Conservation (phyloP, 2,888 invertebrate genomes). For the Xanthia togata region DNA sequence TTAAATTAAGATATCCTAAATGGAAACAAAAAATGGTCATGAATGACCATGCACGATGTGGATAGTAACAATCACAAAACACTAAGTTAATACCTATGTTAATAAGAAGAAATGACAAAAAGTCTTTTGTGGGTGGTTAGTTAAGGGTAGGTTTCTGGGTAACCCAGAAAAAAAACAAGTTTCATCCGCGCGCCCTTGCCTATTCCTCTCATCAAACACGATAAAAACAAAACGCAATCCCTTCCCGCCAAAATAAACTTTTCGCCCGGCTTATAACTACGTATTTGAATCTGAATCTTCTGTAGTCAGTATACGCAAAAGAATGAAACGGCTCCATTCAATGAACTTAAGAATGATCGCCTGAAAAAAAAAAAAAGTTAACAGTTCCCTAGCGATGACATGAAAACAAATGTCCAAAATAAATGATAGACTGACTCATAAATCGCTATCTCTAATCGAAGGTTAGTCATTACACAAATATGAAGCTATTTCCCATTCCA, state of each 20-base stretch:
- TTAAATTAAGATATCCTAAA: no score
- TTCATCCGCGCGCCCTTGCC: no score
- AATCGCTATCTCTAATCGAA: neutral
- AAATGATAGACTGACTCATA: constrained; percentile 12
- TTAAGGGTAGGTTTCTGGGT: neutral
- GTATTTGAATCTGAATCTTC: neutral
- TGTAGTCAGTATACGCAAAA: neutral
- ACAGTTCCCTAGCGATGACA: neutral
- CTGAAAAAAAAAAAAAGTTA: no score
- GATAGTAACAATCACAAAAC: neutral
- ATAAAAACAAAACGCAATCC: no score
- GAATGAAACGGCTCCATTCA: neutral
- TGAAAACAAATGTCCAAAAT: constrained; percentile 7
- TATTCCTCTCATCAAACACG: no score
- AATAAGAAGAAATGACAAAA: neutral
- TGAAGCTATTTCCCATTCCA: no score
- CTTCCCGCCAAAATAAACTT: no score
- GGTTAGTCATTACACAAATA: neutral
- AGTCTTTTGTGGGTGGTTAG: no score
- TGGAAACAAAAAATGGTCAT: neutral
- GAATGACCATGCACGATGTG: no score
- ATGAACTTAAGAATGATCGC: neutral
- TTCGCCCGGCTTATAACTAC: no score
- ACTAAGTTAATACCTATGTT: no score
- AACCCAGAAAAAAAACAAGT: no score